Evolutionary conservation across 2,797 vertebrate species (phyloP).

Genomic region (Pyrocephalus nanus): DNA sequence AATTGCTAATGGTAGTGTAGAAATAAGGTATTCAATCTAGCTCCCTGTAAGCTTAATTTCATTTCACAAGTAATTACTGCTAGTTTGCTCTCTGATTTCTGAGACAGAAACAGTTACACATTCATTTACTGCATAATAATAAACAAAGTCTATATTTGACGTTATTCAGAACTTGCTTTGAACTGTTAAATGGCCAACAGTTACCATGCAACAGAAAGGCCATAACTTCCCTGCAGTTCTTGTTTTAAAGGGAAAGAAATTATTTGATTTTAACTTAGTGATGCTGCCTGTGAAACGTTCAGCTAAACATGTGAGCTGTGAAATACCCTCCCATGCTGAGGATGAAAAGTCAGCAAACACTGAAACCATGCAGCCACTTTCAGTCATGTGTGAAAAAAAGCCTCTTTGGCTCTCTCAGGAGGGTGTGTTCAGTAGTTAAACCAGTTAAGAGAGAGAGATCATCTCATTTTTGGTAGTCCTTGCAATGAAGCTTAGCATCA

Average conservation of each 20-base stretch:
- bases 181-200: conserved; percentile 28
- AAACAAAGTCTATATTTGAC: background rate
- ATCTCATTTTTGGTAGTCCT: background rate
- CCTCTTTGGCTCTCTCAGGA: background rate
- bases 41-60: conserved; percentile 37
- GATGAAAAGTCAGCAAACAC: background rate
- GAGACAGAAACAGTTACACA: conserved; percentile 53
- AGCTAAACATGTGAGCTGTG: background rate
- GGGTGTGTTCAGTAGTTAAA: background rate
- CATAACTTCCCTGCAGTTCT: background rate
- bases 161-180: conserved; percentile 25
- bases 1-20: conserved; percentile 28
- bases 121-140: conserved; percentile 22
- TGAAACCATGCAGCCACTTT: background rate
- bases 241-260: background rate
- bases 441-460: background rate
- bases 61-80: conserved; percentile 54
- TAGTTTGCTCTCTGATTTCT: conserved; percentile 6
- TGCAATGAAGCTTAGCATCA: background rate
- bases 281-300: background rate
- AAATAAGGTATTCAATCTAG: conserved; percentile 43
- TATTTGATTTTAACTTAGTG: background rate
- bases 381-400: background rate
- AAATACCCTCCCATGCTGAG: background rate
- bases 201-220: background rate